These are phyloP conservation scores for Danio jaintianensis DNA, from an alignment of 2,797 vertebrate species.

Conservation along the genomic window DNA sequence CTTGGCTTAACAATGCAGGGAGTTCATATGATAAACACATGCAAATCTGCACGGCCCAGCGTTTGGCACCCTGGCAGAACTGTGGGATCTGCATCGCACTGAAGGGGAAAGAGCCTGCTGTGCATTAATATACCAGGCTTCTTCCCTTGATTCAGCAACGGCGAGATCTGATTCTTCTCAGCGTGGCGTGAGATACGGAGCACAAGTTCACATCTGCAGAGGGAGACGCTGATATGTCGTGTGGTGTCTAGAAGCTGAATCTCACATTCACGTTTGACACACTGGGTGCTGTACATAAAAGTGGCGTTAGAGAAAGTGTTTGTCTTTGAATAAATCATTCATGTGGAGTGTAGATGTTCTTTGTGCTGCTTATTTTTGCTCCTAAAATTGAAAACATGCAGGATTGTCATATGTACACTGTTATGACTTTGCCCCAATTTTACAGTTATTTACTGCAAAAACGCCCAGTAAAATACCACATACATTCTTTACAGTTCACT, in stretches of 20 bases:
- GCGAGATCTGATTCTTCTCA: conserved; percentile 61
- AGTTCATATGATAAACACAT: conserved; percentile 67
- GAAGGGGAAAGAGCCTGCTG: conserved; percentile 61
- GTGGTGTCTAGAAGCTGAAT: conserved; percentile 32
- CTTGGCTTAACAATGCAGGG: conserved; percentile 49
- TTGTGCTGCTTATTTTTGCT: not conserved
- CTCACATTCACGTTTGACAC: conserved; percentile 17
- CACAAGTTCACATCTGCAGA: conserved; percentile 5
- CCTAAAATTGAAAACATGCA: too few species aligned
- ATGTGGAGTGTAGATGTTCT: not conserved
- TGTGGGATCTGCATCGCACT: conserved; percentile 58
- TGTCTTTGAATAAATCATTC: not conserved
- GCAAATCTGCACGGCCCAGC: conserved; percentile 60
- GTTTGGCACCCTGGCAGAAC: conserved; percentile 37
- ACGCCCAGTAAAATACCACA: too few species aligned
- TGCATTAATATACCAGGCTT: conserved; percentile 47
- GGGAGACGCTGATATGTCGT: conserved; percentile 19
- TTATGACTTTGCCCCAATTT: too few species aligned
- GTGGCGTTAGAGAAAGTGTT: not conserved
- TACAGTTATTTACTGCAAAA: too few species aligned
- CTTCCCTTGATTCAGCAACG: conserved; percentile 46
- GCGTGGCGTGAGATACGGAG: conserved; percentile 30
- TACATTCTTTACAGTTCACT: too few species aligned
- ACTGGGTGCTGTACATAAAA: conserved; percentile 6
- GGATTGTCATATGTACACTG: too few species aligned